Base-by-base conservation (phyloP, 1,140 invertebrate genomes). In the Brachionus rubens region DNA sequence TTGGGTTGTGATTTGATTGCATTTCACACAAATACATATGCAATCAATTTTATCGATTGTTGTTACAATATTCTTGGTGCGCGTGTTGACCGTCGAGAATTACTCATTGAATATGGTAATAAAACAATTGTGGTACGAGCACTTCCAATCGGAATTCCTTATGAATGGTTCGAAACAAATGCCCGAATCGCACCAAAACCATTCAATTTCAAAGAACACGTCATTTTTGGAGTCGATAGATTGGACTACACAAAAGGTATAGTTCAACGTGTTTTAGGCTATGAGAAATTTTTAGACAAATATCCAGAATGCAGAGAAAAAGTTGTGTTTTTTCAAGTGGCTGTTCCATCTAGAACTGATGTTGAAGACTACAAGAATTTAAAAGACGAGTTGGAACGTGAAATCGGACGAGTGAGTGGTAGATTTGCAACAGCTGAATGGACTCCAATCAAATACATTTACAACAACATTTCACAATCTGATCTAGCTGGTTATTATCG, bases 161-260 rank as follows among this genome's bases (percentile, higher is more conserved):
- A 90, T 81, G 91, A 93, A 76, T 87, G 91, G 79, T 94, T 94
- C 79, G 91, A 92, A 1, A 88, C 91, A 48, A 82, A 94, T 54
- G 91, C 92, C 0, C 87, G 91, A 80, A 89, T 88, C 36, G 91
- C 92, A 0, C 90, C 90, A 10, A 72, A 72, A 24, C 46, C 50
- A 10, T 30, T 88, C 88, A 12, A 82, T 78, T 78, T 79, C 79
- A 46, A 75, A 87, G 33, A 90, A 87, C 47, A 93, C 83, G 89
- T 93, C 7, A 89, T 92, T 41, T 84, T 94, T 10, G 91, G 92
- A 0, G 92, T 94, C 9, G 92, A 94, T 82, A 88, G 92, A 75
- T 85, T 94, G 52, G 92, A 95, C 83, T 95, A 94, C 80, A 94
- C 92, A 2, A 95, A 95, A 86, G 92, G 92, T 21, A 84, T 95